Percentiles rank a stretch among this genome's conserved stretches.
phyloP scores from a whole-genome alignment of 2,113 vertebrate genomes.

The Motacilla tschutschensis region DNA sequence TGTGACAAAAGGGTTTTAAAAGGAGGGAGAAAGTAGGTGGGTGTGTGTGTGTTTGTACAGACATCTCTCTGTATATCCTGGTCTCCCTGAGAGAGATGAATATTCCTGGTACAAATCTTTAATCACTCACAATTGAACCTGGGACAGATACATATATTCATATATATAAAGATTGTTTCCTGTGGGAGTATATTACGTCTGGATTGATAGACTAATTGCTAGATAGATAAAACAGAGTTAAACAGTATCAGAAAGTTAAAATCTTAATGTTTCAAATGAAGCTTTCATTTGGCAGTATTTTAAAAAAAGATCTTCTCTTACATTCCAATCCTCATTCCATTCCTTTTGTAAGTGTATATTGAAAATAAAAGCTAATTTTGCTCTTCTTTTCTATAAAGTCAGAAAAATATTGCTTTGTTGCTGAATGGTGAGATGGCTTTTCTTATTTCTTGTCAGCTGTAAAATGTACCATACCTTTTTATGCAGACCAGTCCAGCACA shows the following conservation, averaged over 20 bases:
- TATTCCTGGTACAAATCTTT: conserved; percentile 50
- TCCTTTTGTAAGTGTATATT: not conserved
- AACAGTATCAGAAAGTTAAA: conserved; percentile 70
- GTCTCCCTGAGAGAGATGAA: not conserved
- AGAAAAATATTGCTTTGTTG: not conserved
- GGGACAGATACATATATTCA: not conserved
- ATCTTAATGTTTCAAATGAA: conserved; percentile 57
- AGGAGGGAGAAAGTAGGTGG: not conserved
- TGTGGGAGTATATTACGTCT: conserved; percentile 61
- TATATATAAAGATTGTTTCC: conserved; percentile 28
- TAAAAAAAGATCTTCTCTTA: not conserved
- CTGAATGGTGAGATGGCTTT: not conserved
- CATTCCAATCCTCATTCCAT: not conserved
- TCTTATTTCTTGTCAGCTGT: not conserved
- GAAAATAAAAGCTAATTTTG: not conserved
- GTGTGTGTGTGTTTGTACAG: not conserved
- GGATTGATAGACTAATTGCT: conserved; percentile 70
- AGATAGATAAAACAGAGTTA: conserved; percentile 70
- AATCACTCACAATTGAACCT: conserved; percentile 44
- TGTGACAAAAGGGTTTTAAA: not conserved
- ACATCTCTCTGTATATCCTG: not conserved
- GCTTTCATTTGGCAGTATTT: conserved; percentile 33
- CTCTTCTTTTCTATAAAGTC: not conserved
- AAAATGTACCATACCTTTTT: not conserved
- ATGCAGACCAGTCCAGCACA: not conserved